Conservation (phyloP, 2,797 vertebrate genomes). For the Sorex maritimensis region DNA sequence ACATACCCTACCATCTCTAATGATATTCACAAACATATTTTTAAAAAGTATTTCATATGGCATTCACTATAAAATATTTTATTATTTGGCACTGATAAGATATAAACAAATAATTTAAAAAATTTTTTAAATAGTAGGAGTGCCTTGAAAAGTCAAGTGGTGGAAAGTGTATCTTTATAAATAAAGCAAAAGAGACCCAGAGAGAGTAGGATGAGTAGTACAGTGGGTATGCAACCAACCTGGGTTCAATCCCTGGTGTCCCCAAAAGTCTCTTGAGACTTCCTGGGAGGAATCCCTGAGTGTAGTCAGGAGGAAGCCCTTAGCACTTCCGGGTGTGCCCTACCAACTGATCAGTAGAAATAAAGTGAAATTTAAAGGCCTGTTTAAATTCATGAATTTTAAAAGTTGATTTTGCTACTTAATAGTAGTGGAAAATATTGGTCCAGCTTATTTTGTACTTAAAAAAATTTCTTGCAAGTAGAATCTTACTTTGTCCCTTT, state of each 20-base stretch:
- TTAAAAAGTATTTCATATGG: too few relatives aligned
- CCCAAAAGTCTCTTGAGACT: too few relatives aligned
- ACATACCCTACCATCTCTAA: constrained; percentile 23
- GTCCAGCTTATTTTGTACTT: not conserved
- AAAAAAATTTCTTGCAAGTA: constrained; percentile 18
- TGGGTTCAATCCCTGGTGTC: too few relatives aligned
- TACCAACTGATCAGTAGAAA: too few relatives aligned
- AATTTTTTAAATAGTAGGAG: not conserved
- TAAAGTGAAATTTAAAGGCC: not conserved
- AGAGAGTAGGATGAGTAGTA: too few relatives aligned
- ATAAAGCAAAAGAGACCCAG: not conserved
- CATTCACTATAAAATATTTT: constrained; percentile 63
- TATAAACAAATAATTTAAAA: constrained; percentile 46
- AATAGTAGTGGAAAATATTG: constrained; percentile 54
- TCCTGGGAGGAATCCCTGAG: too few relatives aligned
- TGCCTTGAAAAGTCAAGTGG: constrained; percentile 29
- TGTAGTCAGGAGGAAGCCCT: too few relatives aligned
- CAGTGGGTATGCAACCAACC: too few relatives aligned
- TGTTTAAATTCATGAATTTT: not conserved
- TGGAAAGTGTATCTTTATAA: not conserved
- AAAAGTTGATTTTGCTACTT: not conserved
- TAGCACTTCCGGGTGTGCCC: too few relatives aligned
- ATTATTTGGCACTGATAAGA: constrained; percentile 18
- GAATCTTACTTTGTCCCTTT: not conserved
- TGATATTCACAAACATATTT: not conserved